Conservation (phyloP, 2,888 invertebrate species). For the Megaustenia siamemsis region DNA sequence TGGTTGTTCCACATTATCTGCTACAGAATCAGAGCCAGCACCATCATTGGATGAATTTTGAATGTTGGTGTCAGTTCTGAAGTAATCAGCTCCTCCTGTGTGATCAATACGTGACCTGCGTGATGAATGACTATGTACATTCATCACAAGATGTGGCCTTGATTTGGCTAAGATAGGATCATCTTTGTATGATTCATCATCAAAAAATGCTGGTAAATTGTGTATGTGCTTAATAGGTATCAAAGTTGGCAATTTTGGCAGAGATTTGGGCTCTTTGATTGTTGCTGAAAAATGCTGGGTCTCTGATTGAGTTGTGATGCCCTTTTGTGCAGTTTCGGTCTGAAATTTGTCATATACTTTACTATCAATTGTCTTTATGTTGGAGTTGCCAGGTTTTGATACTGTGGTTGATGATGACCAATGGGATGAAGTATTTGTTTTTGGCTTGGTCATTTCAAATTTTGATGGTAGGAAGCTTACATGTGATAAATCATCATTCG, state of each 20-base stretch:
- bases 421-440: background rate
- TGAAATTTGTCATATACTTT: conserved; percentile 55
- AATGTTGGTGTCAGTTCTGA: background rate
- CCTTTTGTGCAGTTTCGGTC: conserved; percentile 66
- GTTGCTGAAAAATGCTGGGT: conserved; percentile 68
- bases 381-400: conserved; percentile 6
- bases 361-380: background rate
- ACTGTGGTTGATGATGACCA: background rate
- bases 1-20: background rate
- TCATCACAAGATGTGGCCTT: conserved; percentile 28
- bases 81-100: background rate
- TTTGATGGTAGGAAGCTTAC: conserved; percentile 53
- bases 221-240: conserved; percentile 37
- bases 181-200: conserved; percentile 21
- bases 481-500: conserved; percentile 66
- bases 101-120: conserved; percentile 1
- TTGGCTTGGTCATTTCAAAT: conserved; percentile 20
- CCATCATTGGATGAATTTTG: background rate
- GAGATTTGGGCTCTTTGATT: conserved; percentile 73
- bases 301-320: conserved; percentile 68
- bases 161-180: conserved; percentile 26
- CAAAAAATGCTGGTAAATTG: conserved; percentile 28
- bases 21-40: conserved; percentile 1
- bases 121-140: background rate
- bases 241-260: conserved; percentile 66